phyloP scores from a whole-genome alignment of 2,888 invertebrate species.

The Blastobasis lacticolella region DNA sequence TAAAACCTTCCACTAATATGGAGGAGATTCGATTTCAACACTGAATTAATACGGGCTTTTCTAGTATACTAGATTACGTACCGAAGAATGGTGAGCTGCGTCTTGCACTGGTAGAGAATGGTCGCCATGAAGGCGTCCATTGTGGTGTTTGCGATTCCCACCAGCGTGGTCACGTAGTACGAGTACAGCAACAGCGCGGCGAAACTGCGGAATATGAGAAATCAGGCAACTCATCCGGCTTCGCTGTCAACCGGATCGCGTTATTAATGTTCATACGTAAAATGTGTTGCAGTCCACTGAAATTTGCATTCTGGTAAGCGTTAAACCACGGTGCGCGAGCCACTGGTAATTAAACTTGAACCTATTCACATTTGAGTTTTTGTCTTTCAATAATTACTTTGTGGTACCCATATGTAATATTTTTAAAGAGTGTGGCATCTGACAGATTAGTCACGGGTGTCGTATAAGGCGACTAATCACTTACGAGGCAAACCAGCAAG shows the following conservation, averaged over 20 bases:
- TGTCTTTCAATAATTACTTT: no score
- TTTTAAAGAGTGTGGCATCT: no score
- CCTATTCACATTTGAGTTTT: neutral
- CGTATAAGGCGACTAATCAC: no score
- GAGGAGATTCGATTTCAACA: no score
- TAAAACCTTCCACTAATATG: no score
- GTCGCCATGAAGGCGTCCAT: slow-evolving; percentile 64
- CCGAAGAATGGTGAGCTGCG: slow-evolving; percentile 51
- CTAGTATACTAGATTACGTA: slow-evolving; percentile 10
- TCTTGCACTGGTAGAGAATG: slow-evolving; percentile 49
- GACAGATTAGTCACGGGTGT: no score
- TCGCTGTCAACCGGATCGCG: neutral
- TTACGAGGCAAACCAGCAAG: no score
- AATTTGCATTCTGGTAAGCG: neutral
- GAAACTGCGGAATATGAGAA: slow-evolving; percentile 34
- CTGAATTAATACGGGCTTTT: no score
- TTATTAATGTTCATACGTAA: neutral
- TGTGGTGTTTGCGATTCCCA: slow-evolving; percentile 62
- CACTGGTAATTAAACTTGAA: neutral
- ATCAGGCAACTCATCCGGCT: neutral
- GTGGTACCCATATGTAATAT: no score
- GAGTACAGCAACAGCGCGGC: slow-evolving; percentile 42
- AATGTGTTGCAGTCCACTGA: neutral
- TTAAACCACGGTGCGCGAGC: neutral
- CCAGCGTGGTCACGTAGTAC: slow-evolving; percentile 54